Evolutionary conservation across 2,113 vertebrate species (phyloP), one percentile per base, ranked within the genome.

Genomic region (Jaculus jaculus): DNA sequence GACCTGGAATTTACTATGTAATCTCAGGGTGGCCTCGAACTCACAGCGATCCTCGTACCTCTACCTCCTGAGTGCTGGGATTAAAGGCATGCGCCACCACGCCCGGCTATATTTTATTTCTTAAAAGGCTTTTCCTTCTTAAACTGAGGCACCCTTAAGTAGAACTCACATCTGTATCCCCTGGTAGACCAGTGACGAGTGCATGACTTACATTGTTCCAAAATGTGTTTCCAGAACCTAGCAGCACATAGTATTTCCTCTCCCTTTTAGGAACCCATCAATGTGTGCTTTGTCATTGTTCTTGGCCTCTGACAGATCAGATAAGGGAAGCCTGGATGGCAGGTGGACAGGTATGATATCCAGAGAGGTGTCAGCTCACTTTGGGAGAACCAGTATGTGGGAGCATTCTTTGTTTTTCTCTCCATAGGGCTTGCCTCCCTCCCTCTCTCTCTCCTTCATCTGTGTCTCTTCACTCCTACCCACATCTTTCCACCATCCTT

Each of bases 191-290:
- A 75, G 12, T 10, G 61, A n/a, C 24, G 21, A 90, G 24, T 54
- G 47, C 12, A 5, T 54, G 20, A 60, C 63, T 87, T 81, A 68
- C 23, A 21, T n/a, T 87, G 51, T 79, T 92, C 60, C 87, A 84
- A 77, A 79, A 13, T 60, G n/a, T 73, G 60, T 94, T 92, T 92
- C 71, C 47, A 89, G 71, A 86, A 66, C 63, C 69, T 47, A 5
- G 39, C 73, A 88, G n/a, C 71, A 85, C 24, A 7, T 34, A 9
- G 28, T 68, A 78, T 92, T 87, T 87, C 88, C 54, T 34, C 51
- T 71, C 47, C 68, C 61, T 60, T 82, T 90, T 74, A 72, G 80
- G 68, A 84, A 42, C 42, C 79, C 74, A 3, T 30, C 34, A 71
- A 83, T 89, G 54, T 5, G 42, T 47, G 42, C 42, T 39, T 9